A percentile compares a stretch with the other conserved stretches of the same genome.
Conservation (phyloP, 2,113 vertebrate genomes). For the Salvelinus fontinalis region DNA sequence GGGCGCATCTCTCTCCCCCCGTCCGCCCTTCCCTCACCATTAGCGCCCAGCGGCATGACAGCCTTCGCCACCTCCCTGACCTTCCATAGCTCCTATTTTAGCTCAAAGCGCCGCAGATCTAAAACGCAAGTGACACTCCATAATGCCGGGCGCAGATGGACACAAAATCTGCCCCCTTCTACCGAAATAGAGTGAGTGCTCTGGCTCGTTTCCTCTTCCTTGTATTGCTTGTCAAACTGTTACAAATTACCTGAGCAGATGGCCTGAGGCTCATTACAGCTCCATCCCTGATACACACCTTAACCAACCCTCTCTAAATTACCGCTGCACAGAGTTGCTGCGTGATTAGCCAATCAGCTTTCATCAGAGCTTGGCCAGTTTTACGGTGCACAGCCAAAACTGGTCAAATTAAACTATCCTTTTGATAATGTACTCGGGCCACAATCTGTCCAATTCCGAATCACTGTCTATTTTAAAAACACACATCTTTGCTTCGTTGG, state of each 20-base stretch:
- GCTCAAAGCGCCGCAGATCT: too few species aligned
- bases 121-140: too few species aligned
- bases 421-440: neutral
- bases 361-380: conserved; percentile 12
- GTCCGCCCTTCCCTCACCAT: too few species aligned
- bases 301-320: conserved; percentile 51
- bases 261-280: conserved; percentile 69
- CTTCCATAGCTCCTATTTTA: too few species aligned
- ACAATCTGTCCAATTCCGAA: conserved; percentile 6
- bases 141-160: conserved; percentile 65
- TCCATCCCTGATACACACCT: conserved; percentile 46
- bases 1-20: too few species aligned
- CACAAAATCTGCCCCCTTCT: conserved; percentile 78
- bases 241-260: conserved; percentile 78
- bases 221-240: conserved; percentile 72
- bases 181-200: conserved; percentile 67
- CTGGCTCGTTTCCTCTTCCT: conserved; percentile 8
- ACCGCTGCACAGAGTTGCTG: conserved; percentile 6
- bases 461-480: conserved; percentile 14
- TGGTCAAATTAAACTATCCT: too few species aligned
- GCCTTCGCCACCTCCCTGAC: too few species aligned
- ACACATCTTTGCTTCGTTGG: conserved; percentile 11
- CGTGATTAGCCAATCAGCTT: too few species aligned
- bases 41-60: too few species aligned
- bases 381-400: conserved; percentile 14